Percentiles rank a stretch among this genome's conserved stretches.
phyloP scores from a whole-genome alignment of 1,140 invertebrate species.

The Temnothorax nylanderi region DNA sequence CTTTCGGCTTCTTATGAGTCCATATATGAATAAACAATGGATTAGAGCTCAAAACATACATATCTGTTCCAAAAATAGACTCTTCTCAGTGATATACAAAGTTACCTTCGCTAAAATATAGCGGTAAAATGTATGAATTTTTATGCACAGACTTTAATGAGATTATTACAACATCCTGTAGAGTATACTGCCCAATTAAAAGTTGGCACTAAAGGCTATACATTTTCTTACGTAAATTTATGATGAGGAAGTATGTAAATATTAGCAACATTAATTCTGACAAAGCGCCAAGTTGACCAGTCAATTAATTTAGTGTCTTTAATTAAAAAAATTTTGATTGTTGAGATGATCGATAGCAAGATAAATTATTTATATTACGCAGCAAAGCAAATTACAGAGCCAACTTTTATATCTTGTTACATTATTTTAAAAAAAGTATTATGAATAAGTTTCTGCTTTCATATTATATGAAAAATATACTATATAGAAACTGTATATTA shows the following conservation, averaged over 20 bases:
- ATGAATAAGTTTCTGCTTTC: not conserved
- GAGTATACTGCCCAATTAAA: not conserved
- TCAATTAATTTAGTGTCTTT: not conserved
- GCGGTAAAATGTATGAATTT: not conserved
- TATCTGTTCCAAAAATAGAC: not conserved
- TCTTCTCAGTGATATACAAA: not conserved
- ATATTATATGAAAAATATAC: not conserved
- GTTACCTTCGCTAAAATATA: not conserved
- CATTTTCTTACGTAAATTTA: slow-evolving; percentile 22
- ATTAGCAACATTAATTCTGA: not conserved
- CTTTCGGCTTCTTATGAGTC: not conserved
- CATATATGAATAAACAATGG: not conserved
- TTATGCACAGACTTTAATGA: not conserved
- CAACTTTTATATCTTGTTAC: not conserved
- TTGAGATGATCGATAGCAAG: not conserved
- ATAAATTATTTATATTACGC: not conserved
- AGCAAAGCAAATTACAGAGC: not conserved
- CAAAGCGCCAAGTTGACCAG: not conserved
- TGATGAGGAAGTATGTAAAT: not conserved
- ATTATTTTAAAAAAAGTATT: not conserved
- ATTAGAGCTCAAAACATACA: not conserved
- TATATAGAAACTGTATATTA: not conserved
- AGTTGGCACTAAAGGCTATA: not conserved
- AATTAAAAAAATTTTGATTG: not conserved
- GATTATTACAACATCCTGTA: not conserved